These are phyloP conservation scores for Oryzias sinensis DNA, from an alignment of 2,797 vertebrate genomes.

Conservation along the genomic window DNA sequence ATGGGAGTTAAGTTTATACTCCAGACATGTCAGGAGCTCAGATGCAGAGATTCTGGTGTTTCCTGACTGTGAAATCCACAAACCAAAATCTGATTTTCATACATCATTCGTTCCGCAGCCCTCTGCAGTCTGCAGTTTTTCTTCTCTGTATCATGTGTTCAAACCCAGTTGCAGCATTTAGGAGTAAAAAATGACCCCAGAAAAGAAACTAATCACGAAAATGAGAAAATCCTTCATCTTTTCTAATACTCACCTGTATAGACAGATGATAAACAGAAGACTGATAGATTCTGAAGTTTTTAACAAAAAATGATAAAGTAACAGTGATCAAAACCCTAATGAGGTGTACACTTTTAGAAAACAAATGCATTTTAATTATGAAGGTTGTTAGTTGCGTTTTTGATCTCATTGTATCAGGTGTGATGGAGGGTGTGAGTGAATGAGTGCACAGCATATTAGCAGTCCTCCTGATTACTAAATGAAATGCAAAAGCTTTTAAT, in stretches of 20 bases:
- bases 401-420: constrained; percentile 4
- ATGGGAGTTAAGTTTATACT: background rate
- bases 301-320: constrained; percentile 7
- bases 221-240: constrained; percentile 4
- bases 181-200: no score
- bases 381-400: constrained; percentile 7
- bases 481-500: constrained; percentile 68
- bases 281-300: constrained; percentile 2
- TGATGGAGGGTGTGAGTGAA: constrained; percentile 29
- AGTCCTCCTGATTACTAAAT: constrained; percentile 59
- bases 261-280: background rate
- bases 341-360: constrained; percentile 9
- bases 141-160: no score
- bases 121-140: no score
- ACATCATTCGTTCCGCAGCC: background rate
- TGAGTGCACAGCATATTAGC: constrained; percentile 42
- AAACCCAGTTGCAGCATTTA: no score
- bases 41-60: background rate
- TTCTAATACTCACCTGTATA: background rate
- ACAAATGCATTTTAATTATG: constrained; percentile 14
- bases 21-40: background rate
- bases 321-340: constrained; percentile 17
- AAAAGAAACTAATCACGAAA: background rate
- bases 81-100: background rate
- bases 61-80: background rate